Evolutionary conservation across 2,797 vertebrate species (phyloP), one percentile per base, ranked within the genome.

Genomic region (Staurois parvus): DNA sequence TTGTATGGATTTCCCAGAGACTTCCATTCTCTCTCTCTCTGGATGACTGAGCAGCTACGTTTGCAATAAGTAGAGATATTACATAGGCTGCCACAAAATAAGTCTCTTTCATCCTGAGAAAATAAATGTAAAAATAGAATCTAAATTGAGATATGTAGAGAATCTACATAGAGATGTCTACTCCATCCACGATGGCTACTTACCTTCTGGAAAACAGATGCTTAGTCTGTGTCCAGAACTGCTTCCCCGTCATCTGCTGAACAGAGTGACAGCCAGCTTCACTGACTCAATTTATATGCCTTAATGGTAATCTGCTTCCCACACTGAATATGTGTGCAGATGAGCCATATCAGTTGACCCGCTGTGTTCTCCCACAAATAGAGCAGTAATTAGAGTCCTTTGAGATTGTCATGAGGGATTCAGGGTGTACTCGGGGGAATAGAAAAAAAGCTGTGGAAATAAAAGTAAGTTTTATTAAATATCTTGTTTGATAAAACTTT

Each of bases 1-100:
- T 90, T 91, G 72, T 92, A 90, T 84, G 90, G 82, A 84, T 93
- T 92, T 85, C 85, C 87, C 34, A 87, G 70, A 83, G 85, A 89
- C 88, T 92, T 90, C 87, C 88, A 64, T 88, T 91, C 91, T 84
- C 89, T 82, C 89, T 82, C 75, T 86, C 88, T 17, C 90, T 89
- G 29, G 77, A 79, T 62, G 82, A 87, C 64, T 85, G 84, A 26
- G 88, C 76, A 87, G 86, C 40, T 79, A 86, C 78, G 48, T 64
- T 83, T 56, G 83, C 52, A 32, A 86, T 29, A 81, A 89, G 66
- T 80, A 89, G 66, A 64, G 79, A 85, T 40, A 77, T 17, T 64
- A 85, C 86, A 40, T 88, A 69, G 24, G 28, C 56, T 81, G 69
- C 59, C 79, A 30, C 30, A 40, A 70, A 81, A 78, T 81, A 87